These are phyloP conservation scores for Palythoa grandiflora DNA, from an alignment of 92 coral and sea anemone genomes.

Conservation along the genomic window DNA sequence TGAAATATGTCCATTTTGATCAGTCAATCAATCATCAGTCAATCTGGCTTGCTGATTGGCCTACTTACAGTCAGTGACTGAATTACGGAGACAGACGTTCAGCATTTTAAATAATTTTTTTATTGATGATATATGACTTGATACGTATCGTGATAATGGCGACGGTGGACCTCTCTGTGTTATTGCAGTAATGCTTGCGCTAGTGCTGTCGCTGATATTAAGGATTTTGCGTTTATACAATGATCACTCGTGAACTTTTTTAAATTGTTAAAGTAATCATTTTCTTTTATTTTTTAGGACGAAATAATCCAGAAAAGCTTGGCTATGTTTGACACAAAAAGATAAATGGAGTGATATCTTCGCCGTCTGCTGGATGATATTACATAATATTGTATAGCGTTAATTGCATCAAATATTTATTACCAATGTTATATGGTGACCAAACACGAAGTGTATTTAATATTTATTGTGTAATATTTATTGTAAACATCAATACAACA, in stretches of 20 bases:
- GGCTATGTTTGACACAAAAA: conserved; percentile 25
- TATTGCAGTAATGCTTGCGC: too few relatives aligned
- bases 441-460: conserved; percentile 12
- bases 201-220: too few relatives aligned
- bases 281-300: conserved; percentile 12
- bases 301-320: conserved; percentile 40
- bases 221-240: too few relatives aligned
- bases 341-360: not conserved
- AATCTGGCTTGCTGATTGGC: too few relatives aligned
- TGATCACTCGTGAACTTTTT: not conserved
- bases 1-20: too few relatives aligned
- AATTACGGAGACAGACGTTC: too few relatives aligned
- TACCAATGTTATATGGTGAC: not conserved
- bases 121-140: too few relatives aligned
- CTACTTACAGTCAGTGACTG: too few relatives aligned
- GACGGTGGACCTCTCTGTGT: too few relatives aligned
- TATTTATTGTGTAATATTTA: conserved; percentile 24
- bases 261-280: not conserved
- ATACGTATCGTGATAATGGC: too few relatives aligned
- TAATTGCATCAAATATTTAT: conserved; percentile 5
- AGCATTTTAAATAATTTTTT: too few relatives aligned
- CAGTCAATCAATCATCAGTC: too few relatives aligned
- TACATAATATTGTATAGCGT: not conserved
- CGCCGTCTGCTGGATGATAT: not conserved
- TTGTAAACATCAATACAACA: not conserved